Percentiles rank a stretch among this genome's conserved stretches.
Conservation (phyloP, 2,888 invertebrate genomes). For the Eurytoma adleriae region DNA sequence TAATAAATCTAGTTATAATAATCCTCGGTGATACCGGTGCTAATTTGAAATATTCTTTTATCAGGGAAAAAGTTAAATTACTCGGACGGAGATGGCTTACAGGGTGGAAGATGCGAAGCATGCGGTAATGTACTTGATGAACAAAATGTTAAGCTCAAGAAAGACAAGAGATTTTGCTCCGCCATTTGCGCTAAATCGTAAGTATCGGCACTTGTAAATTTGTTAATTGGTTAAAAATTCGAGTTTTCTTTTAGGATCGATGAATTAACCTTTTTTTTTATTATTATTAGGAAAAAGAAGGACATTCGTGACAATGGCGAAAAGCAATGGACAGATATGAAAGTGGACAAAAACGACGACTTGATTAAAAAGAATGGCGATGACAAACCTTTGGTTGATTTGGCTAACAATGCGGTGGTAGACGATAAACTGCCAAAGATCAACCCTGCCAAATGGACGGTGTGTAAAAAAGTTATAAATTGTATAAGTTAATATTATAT, state of each 20-base stretch:
- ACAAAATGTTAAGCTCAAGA: constrained; percentile 80
- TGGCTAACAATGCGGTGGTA: constrained; percentile 60
- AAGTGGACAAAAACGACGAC: constrained; percentile 70
- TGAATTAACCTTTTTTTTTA: neutral
- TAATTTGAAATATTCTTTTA: constrained; percentile 10
- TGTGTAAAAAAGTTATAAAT: constrained; percentile 69
- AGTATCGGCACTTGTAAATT: constrained; percentile 53
- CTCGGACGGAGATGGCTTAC: constrained; percentile 71
- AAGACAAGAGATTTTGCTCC: constrained; percentile 87
- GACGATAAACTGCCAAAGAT: constrained; percentile 76
- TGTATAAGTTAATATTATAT: neutral
- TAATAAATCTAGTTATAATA: neutral
- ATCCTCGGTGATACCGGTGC: neutral
- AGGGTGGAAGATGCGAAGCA: constrained; percentile 83
- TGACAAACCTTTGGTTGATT: constrained; percentile 72
- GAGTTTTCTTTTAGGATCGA: neutral
- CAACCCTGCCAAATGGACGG: constrained; percentile 83
- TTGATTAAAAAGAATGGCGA: constrained; percentile 71
- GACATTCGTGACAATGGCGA: constrained; percentile 68
- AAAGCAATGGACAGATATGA: constrained; percentile 73
- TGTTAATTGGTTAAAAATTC: neutral
- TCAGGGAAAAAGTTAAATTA: constrained; percentile 73
- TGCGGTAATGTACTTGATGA: constrained; percentile 81
- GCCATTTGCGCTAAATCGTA: constrained; percentile 84
- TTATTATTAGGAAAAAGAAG: constrained; percentile 68